Evolutionary conservation across 2,113 vertebrate genomes (phyloP), one percentile per base, ranked within the genome.

Genomic region (Entelurus aequoreus): DNA sequence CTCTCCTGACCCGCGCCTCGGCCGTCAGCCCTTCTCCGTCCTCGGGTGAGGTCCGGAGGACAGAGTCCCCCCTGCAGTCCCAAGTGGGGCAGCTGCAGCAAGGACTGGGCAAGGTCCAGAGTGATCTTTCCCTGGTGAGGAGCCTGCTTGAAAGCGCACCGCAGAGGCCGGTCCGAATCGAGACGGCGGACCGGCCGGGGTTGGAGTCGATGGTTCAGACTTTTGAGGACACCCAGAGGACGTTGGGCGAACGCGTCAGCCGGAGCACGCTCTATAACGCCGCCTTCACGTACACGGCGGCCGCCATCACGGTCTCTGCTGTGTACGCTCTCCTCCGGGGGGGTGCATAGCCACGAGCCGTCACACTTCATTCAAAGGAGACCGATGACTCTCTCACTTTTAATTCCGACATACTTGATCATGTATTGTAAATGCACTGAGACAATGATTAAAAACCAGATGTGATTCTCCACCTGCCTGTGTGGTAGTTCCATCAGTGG

Each of bases 291-390:
- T 96, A 91, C 19, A 85, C 89, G 0, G 61, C 91, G 1, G 80
- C 95, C 35, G 90, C 93, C 8, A 15, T 93, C 72, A 85, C 89
- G 0, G 54, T 98, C 8, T 92, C 94, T 7, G 76, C 93, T 0
- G 83, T 98, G n/a, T 99, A 94, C 67, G 4, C 95, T 65, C 78
- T 99, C 36, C 88, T 97, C 28, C 93, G 86, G 77, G 87, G 91
- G 50, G 1, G 62, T 1, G 71, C 62, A 15, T 85, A 76, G 14
- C 2, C 9, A 53, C 5, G 2, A 59, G 61, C 44, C 8, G 10
- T 42, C 6, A 8, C 8, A 42, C 40, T 42, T 46, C 10, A 46
- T 12, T 46, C 12, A 3, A 46, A 12, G 42, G 11, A 46, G 10
- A 10, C 40, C 10, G 40, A 42, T 42, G 8, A 42, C 7, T 42